These are phyloP conservation scores for Falcaria lacertinaria DNA, from an alignment of 2,888 invertebrate genomes.

Conservation along the genomic window DNA sequence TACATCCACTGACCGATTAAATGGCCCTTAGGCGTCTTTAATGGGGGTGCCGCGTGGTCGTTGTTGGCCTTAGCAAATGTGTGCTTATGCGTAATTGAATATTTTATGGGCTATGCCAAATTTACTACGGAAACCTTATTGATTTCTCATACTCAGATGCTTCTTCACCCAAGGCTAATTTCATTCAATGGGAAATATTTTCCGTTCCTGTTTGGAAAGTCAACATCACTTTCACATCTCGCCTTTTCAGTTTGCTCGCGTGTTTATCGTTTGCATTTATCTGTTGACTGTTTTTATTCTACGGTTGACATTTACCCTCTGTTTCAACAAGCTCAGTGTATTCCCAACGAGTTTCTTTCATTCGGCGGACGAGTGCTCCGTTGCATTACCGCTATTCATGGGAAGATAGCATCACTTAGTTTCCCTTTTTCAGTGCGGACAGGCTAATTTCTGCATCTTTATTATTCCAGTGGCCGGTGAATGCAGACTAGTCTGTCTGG, in stretches of 20 bases:
- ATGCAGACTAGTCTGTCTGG: conserved; percentile 69
- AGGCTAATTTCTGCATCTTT: conserved; percentile 78
- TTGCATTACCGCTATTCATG: conserved; percentile 73
- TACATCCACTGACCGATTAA: conserved; percentile 80
- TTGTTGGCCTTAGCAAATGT: conserved; percentile 78
- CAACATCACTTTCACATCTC: conserved; percentile 58
- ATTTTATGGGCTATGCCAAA: conserved; percentile 72
- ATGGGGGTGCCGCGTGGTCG: conserved; percentile 79
- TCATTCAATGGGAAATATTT: conserved; percentile 25
- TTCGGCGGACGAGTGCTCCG: conserved; percentile 69
- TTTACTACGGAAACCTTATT: conserved; percentile 66
- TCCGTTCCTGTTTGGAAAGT: conserved; percentile 38
- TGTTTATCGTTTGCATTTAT: conserved; percentile 79
- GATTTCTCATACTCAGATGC: conserved; percentile 44
- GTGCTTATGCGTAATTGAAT: conserved; percentile 80
- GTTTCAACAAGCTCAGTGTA: conserved; percentile 66
- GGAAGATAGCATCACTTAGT: conserved; percentile 79
- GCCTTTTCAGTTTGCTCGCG: conserved; percentile 65
- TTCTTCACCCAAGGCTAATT: conserved; percentile 24
- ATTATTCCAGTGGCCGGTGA: conserved; percentile 76
- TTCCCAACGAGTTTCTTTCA: conserved; percentile 73
- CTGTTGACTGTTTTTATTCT: conserved; percentile 80
- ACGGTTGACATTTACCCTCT: conserved; percentile 76
- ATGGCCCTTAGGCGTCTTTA: conserved; percentile 80
- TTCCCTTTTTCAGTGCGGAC: conserved; percentile 72